Base-by-base conservation (phyloP, 2,888 invertebrate genomes). In the Agrotis exclamationis region DNA sequence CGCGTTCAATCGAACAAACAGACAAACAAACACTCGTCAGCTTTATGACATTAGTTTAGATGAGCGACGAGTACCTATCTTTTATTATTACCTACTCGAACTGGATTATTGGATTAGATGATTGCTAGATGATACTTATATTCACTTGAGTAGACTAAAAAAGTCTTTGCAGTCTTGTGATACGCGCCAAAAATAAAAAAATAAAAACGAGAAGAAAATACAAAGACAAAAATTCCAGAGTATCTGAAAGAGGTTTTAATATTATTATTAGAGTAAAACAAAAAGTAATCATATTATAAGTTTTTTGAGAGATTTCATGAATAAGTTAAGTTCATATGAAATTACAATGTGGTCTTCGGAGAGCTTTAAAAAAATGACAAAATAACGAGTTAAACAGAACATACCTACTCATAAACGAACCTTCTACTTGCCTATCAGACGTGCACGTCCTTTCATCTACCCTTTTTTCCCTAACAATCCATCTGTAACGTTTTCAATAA, bases 401-500 rank as follows among this genome's bases (percentile, higher is more conserved):
- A n/a, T 44, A 67, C 5, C 14, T 44, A 67, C 24, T 67, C 20
- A 20, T 6, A 20, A 7, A 45, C 1, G 16, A 22, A 33, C 9
- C 9, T 18, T 11, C 24, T 18, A 4, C 24, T 18, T 5, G 6
- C 45, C 5, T 47, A 22, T 0, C 59, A 22, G n/a, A 14, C 44
- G 13, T 53, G 14, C 3, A 18, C 5, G 47, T 18, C 22, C 50
- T 70, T 24, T 14, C 4, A 14, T 33, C 28, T 22, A 45, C 24
- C 20, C 14, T 22, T 57, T n/a, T 59, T 60, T 60, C 22, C 24
- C 24, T 16, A 59, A n/a, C 48, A 60, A 28, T 47, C 50, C 24
- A 28, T 47, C 18, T 18, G n/a, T 58, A 74, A 78, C 62, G 63
- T 79, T 58, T 79, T 58, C 53, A 79, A 79, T 77, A 79, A 62